These are phyloP conservation scores for Nannospalax galili DNA, from an alignment of 2,113 vertebrate species.

Conservation along the genomic window DNA sequence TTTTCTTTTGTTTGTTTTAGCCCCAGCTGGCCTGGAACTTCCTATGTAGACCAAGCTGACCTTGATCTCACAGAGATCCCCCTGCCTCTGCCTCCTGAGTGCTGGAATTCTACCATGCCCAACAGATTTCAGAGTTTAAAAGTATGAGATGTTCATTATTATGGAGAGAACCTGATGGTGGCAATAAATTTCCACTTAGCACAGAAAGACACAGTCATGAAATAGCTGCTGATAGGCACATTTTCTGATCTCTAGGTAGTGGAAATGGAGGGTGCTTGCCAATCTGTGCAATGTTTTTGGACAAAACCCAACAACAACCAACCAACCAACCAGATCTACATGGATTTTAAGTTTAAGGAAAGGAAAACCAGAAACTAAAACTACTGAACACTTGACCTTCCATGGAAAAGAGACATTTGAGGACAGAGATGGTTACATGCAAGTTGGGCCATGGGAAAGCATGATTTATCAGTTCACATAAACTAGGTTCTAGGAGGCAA, in stretches of 20 bases:
- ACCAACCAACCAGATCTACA: neutral
- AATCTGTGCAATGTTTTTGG: neutral
- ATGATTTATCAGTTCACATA: neutral
- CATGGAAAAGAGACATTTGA: neutral
- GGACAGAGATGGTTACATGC: neutral
- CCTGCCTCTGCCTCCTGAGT: no score
- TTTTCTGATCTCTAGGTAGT: neutral
- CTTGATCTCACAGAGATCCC: no score
- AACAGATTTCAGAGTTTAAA: conserved; percentile 8
- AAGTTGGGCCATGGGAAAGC: neutral
- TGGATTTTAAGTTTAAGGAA: neutral
- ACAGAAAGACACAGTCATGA: neutral
- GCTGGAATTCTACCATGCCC: no score
- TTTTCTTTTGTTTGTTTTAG: no score
- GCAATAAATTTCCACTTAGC: neutral
- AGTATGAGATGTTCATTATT: neutral
- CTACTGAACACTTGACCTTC: neutral
- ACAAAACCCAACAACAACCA: neutral
- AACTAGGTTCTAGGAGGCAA: neutral
- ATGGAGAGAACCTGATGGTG: neutral
- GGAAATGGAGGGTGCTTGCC: neutral
- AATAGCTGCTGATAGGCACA: neutral
- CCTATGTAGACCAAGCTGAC: no score
- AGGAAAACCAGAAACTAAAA: neutral
- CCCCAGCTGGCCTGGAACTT: no score